phyloP scores from a whole-genome alignment of 2,888 invertebrate genomes.

The Troides helena region DNA sequence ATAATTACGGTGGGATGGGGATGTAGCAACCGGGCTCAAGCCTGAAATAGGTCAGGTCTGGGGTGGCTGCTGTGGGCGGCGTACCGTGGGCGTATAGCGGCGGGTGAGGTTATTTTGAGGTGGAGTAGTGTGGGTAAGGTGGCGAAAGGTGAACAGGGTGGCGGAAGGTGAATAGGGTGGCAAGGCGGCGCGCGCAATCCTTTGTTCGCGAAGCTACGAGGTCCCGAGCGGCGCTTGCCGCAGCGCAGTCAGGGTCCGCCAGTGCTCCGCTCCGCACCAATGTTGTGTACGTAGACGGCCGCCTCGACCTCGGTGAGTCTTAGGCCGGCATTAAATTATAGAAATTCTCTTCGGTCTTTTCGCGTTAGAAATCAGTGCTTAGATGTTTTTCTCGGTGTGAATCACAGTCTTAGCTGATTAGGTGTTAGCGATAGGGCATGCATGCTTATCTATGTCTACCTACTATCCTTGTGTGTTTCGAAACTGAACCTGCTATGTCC shows the following conservation, averaged over 20 bases:
- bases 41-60: constrained; percentile 54
- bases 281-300: constrained; percentile 51
- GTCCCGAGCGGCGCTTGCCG: constrained; percentile 12
- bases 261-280: constrained; percentile 39
- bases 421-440: constrained; percentile 72
- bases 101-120: neutral
- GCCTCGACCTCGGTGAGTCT: constrained; percentile 57
- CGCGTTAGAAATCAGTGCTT: constrained; percentile 57
- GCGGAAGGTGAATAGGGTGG: neutral
- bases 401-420: constrained; percentile 59
- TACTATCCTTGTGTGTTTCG: constrained; percentile 59
- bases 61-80: constrained; percentile 33
- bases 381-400: constrained; percentile 55
- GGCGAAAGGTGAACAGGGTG: neutral
- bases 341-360: constrained; percentile 28
- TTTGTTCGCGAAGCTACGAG: constrained; percentile 20
- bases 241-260: constrained; percentile 26
- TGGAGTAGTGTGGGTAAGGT: neutral
- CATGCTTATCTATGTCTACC: constrained; percentile 70
- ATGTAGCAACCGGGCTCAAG: constrained; percentile 37
- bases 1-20: constrained; percentile 15
- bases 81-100: neutral
- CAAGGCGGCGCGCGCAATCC: constrained; percentile 20
- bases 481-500: constrained; percentile 56
- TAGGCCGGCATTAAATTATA: constrained; percentile 33